Conservation (phyloP, 2,888 invertebrate species). For the Alloscopus bannaensis region DNA sequence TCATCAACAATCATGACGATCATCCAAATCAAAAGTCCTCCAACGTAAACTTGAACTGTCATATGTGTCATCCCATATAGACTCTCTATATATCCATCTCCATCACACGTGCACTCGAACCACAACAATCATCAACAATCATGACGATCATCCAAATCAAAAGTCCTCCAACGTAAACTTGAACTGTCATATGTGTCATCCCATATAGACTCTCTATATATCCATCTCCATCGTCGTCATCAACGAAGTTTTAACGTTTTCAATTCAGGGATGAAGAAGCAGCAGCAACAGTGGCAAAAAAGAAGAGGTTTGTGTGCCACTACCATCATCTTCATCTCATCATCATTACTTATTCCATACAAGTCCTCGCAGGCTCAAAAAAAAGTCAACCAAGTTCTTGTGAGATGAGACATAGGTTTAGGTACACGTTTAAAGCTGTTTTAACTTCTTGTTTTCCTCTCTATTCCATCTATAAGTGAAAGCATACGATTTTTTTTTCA, state of each 20-base stretch:
- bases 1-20: conserved; percentile 7
- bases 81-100: too few relatives aligned
- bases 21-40: conserved; percentile 11
- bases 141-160: background rate
- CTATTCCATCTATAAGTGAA: conserved; percentile 40
- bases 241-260: too few relatives aligned
- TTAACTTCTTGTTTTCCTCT: conserved; percentile 31
- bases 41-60: conserved; percentile 34
- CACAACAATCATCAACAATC: conserved; percentile 2
- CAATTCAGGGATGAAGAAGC: too few relatives aligned
- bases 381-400: conserved; percentile 10
- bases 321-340: background rate
- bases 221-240: too few relatives aligned
- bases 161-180: conserved; percentile 26
- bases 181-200: conserved; percentile 37
- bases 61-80: conserved; percentile 36
- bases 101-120: background rate
- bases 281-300: too few relatives aligned
- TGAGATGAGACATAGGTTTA: too few relatives aligned
- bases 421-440: conserved; percentile 3
- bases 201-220: too few relatives aligned
- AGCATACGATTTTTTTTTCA: conserved; percentile 13
- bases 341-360: background rate
- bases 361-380: conserved; percentile 12
- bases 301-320: conserved; percentile 26